Evolutionary conservation across 1,140 invertebrate species (phyloP).

Genomic region (Popillia japonica): DNA sequence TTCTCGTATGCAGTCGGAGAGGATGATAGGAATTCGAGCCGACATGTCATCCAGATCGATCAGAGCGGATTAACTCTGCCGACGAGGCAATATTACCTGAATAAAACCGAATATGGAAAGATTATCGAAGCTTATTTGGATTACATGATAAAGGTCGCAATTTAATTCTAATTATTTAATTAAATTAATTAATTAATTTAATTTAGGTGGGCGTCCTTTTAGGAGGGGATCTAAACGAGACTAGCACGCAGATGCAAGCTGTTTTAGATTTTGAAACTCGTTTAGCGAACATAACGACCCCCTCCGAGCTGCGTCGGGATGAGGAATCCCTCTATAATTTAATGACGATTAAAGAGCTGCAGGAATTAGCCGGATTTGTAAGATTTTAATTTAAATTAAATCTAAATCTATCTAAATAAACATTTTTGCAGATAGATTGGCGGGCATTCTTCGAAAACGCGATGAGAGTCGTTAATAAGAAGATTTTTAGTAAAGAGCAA

Average conservation of each 20-base stretch:
- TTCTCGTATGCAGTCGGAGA: constrained; percentile 92
- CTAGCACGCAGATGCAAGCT: constrained; percentile 74
- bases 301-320: constrained; percentile 84
- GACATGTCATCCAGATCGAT: constrained; percentile 90
- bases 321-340: constrained; percentile 90
- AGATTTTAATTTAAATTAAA: constrained; percentile 55
- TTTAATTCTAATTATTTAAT: too few relatives aligned
- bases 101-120: constrained; percentile 83
- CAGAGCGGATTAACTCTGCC: constrained; percentile 91
- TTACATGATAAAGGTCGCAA: constrained; percentile 93
- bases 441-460: constrained; percentile 84
- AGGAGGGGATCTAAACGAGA: constrained; percentile 82
- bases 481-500: constrained; percentile 66
- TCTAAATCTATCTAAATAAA: not conserved
- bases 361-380: constrained; percentile 80
- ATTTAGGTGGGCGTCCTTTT: constrained; percentile 80
- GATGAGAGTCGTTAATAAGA: constrained; percentile 73
- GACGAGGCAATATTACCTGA: constrained; percentile 91
- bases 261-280: constrained; percentile 89
- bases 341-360: constrained; percentile 81
- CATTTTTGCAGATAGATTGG: constrained; percentile 81
- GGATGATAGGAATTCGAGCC: constrained; percentile 90
- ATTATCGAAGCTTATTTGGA: constrained; percentile 86
- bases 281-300: constrained; percentile 88
- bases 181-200: not conserved